A percentile compares a stretch with the other conserved stretches of the same genome.
phyloP scores from a whole-genome alignment of 1,140 invertebrate genomes.

The Drosophila bifasciata region DNA sequence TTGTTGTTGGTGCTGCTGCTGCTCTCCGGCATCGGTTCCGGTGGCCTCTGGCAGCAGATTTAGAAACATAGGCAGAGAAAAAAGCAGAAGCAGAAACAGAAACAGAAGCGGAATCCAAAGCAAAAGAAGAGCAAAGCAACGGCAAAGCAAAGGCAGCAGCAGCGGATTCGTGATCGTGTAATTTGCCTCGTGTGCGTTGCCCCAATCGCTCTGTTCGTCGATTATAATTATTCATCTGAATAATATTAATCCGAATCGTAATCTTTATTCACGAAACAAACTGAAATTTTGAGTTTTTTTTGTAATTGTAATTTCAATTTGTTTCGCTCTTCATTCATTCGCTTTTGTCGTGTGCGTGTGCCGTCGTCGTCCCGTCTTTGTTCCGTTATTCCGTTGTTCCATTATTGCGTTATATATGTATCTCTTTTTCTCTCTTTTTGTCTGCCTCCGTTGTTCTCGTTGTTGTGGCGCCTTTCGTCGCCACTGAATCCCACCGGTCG shows the following conservation, averaged over 20 bases:
- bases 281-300: conserved; percentile 68
- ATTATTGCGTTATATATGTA: conserved; percentile 1
- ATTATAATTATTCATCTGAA: conserved; percentile 27
- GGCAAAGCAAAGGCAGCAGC: conserved; percentile 11
- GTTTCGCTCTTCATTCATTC: conserved; percentile 47
- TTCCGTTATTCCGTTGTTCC: conserved; percentile 54
- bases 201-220: conserved; percentile 41
- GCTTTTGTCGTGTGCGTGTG: conserved; percentile 17
- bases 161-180: conserved; percentile 78
- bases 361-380: conserved; percentile 48
- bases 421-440: conserved; percentile 20
- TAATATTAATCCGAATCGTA: conserved; percentile 8
- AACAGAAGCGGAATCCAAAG: conserved; percentile 58
- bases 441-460: conserved; percentile 41
- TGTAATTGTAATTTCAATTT: conserved; percentile 69
- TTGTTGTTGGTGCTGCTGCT: conserved; percentile 36
- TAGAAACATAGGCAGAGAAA: conserved; percentile 36
- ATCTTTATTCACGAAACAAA: conserved; percentile 61
- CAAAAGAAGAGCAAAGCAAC: conserved; percentile 61
- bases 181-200: conserved; percentile 78
- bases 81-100: conserved; percentile 47
- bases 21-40: conserved; percentile 45
- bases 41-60: conserved; percentile 43
- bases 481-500: conserved; percentile 40
- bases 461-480: conserved; percentile 70